Conservation (phyloP, 2,113 vertebrate genomes). For the Dryoscopus gambensis region DNA sequence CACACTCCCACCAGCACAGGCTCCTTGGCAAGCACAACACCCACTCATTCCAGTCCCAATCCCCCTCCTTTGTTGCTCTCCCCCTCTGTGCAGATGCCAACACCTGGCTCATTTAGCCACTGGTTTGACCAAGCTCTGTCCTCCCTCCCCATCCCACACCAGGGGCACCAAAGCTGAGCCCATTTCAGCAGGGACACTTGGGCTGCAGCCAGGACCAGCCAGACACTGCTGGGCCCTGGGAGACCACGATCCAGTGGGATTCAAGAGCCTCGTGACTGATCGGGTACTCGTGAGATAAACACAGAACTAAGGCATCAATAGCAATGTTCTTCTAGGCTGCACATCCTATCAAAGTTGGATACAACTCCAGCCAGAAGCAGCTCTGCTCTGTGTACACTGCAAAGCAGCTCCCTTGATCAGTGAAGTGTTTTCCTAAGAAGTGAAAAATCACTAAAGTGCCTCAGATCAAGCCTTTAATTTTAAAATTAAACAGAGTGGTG, state of each 20-base stretch:
- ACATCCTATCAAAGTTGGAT: neutral
- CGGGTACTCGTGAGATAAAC: neutral
- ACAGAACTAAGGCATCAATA: neutral
- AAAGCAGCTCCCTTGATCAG: neutral
- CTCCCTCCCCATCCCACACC: neutral
- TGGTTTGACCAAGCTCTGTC: neutral
- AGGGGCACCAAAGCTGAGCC: neutral
- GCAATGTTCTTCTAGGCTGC: neutral
- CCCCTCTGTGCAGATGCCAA: neutral
- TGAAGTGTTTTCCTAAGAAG: neutral
- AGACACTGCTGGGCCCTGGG: neutral
- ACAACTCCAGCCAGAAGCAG: neutral
- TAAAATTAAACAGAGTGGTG: neutral
- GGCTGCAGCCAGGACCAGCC: neutral
- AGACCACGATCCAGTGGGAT: neutral
- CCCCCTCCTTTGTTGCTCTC: neutral
- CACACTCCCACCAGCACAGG: neutral
- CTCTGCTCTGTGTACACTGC: neutral
- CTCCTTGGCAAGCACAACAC: neutral
- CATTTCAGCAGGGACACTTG: fast-evolving
- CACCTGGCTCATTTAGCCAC: neutral
- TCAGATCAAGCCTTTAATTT: neutral
- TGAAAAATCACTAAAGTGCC: neutral
- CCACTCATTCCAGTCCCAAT: neutral
- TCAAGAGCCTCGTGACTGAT: neutral